These are phyloP conservation scores for Meliscaeva auricollis DNA, from an alignment of 2,888 invertebrate species.

Conservation along the genomic window DNA sequence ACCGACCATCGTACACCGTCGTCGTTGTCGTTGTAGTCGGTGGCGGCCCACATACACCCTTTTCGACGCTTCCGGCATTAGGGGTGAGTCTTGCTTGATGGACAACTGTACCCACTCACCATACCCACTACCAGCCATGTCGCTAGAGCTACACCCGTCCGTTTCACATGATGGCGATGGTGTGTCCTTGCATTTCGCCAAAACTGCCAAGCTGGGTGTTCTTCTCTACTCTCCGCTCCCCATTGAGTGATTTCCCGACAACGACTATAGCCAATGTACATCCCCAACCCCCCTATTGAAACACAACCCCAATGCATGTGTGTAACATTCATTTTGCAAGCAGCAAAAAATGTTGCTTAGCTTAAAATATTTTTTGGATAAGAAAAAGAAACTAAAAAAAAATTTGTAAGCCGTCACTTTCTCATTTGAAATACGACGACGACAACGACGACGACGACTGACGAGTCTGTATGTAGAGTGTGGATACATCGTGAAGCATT, in stretches of 20 bases:
- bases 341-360: conserved; percentile 60
- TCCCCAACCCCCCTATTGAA: background rate
- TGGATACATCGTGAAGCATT: conserved; percentile 59
- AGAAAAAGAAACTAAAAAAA: conserved; percentile 70
- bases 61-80: conserved; percentile 70
- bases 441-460: background rate
- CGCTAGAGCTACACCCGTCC: conserved; percentile 36
- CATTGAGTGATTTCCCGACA: conserved; percentile 64
- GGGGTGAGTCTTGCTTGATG: conserved; percentile 72
- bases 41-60: conserved; percentile 57
- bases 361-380: conserved; percentile 68
- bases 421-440: conserved; percentile 67
- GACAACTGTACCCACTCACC: conserved; percentile 73
- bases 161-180: conserved; percentile 67
- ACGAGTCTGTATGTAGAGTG: conserved; percentile 13
- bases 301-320: conserved; percentile 55
- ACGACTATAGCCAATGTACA: conserved; percentile 52
- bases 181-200: conserved; percentile 74
- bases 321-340: conserved; percentile 63
- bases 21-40: conserved; percentile 9
- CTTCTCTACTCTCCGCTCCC: conserved; percentile 23
- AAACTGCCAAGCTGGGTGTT: conserved; percentile 60
- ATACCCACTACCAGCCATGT: conserved; percentile 54
- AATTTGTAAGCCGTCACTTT: conserved; percentile 70
- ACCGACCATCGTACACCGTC: conserved; percentile 55